Percentiles rank a stretch among this genome's conserved stretches.
These are phyloP conservation scores for Apis florea DNA, from an alignment of 1,140 invertebrate species.

Conservation along the genomic window DNA sequence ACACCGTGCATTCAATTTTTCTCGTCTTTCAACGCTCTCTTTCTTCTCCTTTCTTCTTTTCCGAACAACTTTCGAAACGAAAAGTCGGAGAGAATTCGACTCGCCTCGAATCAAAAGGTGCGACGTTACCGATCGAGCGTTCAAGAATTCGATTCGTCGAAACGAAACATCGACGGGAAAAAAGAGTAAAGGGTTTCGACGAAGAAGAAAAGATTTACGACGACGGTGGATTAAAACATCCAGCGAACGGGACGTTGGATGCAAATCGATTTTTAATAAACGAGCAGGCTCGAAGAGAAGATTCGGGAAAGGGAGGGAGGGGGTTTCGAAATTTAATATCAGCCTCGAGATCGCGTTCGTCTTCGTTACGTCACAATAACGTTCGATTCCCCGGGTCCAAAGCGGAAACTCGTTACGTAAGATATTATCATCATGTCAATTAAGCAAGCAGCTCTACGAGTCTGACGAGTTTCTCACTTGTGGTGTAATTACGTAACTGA, in stretches of 20 bases:
- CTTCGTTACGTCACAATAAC: not conserved
- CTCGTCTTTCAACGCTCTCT: too few species aligned
- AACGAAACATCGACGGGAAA: too few species aligned
- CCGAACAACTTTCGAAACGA: too few species aligned
- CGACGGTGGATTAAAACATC: slow-evolving; percentile 1
- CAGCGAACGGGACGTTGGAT: not conserved
- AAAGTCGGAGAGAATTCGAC: not conserved
- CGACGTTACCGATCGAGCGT: too few species aligned
- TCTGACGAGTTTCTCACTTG: slow-evolving; percentile 20
- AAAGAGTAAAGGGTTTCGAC: not conserved
- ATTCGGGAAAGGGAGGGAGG: too few species aligned
- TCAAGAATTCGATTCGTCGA: too few species aligned
- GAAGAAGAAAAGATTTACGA: not conserved
- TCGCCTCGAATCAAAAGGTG: too few species aligned
- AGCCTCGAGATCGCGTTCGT: not conserved
- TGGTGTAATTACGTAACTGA: slow-evolving; percentile 20
- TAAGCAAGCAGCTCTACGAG: not conserved
- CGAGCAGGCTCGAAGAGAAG: not conserved
- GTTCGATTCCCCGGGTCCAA: slow-evolving; percentile 21
- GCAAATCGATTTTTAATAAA: not conserved
- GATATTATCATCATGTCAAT: slow-evolving; percentile 29
- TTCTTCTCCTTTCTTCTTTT: not conserved
- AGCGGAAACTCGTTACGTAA: slow-evolving; percentile 6
- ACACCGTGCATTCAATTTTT: not conserved
- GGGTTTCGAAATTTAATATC: not conserved